Base-by-base conservation (phyloP, 2,113 vertebrate genomes). In the Heterocephalus glaber region DNA sequence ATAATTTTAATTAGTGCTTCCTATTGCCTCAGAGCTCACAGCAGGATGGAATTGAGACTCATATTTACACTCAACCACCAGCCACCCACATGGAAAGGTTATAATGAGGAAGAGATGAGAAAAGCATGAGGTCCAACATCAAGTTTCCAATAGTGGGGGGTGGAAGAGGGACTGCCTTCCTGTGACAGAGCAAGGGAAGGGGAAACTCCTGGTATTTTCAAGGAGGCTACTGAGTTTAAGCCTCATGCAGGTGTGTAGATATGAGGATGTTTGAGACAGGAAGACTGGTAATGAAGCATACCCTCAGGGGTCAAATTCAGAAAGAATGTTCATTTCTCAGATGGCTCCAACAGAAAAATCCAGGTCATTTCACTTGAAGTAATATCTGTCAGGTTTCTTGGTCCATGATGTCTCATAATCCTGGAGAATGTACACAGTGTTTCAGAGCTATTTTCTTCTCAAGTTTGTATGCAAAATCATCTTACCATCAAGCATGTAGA, bases 31-130 rank as follows among this genome's bases (percentile, higher is more conserved):
- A 70, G 60, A 86, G 35, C 20, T 74, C 60, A 58, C 79, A 76
- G 63, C 35, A 84, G 80, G 17, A 41, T 94, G 47, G 80, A 90
- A 94, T 1, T 44, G 89, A 94, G 60, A 80, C 41, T 79, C 74
- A n/a, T 47, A 44, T 93, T 92, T 65, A 95, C 79, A 88, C 60
- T 54, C 41, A 76, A 88, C 52, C 76, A 88, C n/a, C 56, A n/a
- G 74, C 41, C 90, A 96, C 83, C 44, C 92, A 87, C 70, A 77
- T 82, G 61, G 80, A 77, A 49, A 77, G 13, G 24, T 49, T 77
- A 89, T 90, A 41, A 61, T 96, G 41, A 49, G 80, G 63, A 56
- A 28, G 10, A 35, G 63, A 76, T 80, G n/a, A 89, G 19, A 66
- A 35, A 74, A 47, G 12, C 65, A 26, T 41, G 66, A 94, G 26